Evolutionary conservation across 2,113 vertebrate species (phyloP), one percentile per base, ranked within the genome.

Genomic region (Zapornia atra): DNA sequence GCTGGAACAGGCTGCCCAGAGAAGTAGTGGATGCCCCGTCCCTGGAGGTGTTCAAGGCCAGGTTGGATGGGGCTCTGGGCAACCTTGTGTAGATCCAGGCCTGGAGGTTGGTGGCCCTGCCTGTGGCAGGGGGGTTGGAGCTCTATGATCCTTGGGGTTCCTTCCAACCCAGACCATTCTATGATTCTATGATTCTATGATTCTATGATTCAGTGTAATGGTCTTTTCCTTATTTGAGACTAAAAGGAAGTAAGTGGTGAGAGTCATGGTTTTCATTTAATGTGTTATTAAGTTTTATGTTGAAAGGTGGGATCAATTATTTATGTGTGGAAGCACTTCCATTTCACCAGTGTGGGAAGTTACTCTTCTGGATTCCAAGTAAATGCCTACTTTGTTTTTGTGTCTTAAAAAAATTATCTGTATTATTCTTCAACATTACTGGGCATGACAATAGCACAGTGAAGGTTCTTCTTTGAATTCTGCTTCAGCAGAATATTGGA

Each of bases 221-320:
- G 18, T 15, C 38, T 89, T 68, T 93, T 95, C 40, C n/a, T 95
- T 87, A 72, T 90, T 94, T 94, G 53, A 90, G 53, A 34, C 28
- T 57, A 73, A 65, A 86, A 72, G 31, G 40, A 85, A 83, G 7
- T 80, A 29, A 36, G 15, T n/a, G n/a, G 79, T 84, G 64, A 79
- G 3, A 3, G 24, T 79, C 51, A 44, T 31, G n/a, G 33, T 53
- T 94, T 85, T 89, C 14, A 76, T 87, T 82, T 72, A 68, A 85
- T 36, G 20, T 66, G 76, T 60, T 81, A 42, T 78, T 76, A 76
- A 82, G 12, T 60, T 82, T 91, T 44, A 68, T 72, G 16, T 12
- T 57, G 75, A 89, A 96, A 82, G 12, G 57, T 38, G 26, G 10
- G 7, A 5, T 82, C 33, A 71, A 21, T 91, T 87, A 53, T 89